Evolutionary conservation across 2,888 invertebrate species (phyloP).

Genomic region (Eilema depressum): DNA sequence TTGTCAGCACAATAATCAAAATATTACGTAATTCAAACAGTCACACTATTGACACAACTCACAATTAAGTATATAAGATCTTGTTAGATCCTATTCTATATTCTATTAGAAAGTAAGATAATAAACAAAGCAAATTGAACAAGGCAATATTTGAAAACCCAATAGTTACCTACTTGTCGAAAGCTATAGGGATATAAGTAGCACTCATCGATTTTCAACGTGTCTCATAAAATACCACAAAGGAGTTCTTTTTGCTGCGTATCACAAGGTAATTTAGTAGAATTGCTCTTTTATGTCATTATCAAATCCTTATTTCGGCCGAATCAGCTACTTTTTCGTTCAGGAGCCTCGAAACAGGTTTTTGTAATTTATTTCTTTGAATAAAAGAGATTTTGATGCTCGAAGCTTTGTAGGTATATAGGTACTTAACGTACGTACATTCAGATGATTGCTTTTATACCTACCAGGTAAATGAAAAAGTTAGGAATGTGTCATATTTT

Average conservation of each 20-base stretch:
- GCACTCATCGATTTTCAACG: constrained; percentile 25
- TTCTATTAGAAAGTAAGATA: background rate
- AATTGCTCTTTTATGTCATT: constrained; percentile 56
- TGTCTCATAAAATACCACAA: constrained; percentile 34
- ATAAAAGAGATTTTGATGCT: constrained; percentile 34
- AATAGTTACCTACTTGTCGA: background rate
- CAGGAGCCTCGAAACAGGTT: constrained; percentile 39
- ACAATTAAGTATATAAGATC: too few species aligned
- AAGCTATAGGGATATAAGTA: constrained; percentile 11
- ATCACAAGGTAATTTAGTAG: constrained; percentile 46
- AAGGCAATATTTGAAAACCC: background rate
- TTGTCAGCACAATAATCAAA: background rate
- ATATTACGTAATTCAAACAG: background rate
- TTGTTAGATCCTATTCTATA: too few species aligned
- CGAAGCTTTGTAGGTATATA: background rate
- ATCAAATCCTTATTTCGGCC: constrained; percentile 50
- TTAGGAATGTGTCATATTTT: background rate
- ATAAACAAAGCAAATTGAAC: background rate
- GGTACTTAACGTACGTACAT: background rate
- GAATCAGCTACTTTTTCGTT: constrained; percentile 46
- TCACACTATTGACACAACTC: background rate
- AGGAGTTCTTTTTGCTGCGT: constrained; percentile 43
- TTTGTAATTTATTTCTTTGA: constrained; percentile 46
- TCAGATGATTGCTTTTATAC: constrained; percentile 19
- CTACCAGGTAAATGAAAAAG: background rate